Evolutionary conservation across 2,113 vertebrate species (phyloP).

Genomic region (Pseudorasbora parva): DNA sequence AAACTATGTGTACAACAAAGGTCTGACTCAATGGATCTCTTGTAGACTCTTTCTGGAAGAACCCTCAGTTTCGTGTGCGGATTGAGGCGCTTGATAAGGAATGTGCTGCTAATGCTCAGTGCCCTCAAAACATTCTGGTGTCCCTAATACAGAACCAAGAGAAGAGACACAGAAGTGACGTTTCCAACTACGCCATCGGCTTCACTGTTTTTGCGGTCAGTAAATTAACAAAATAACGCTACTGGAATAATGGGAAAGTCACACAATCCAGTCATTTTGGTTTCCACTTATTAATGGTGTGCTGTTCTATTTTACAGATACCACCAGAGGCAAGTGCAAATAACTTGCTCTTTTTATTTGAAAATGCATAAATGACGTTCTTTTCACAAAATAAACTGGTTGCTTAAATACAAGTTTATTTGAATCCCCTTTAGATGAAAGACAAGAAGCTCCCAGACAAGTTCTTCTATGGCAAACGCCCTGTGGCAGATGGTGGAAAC

Average conservation of each 20-base stretch:
- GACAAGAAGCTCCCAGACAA: slow-evolving; percentile 30
- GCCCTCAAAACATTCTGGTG: slow-evolving; percentile 63
- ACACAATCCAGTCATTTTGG: not conserved
- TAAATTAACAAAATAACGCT: slow-evolving; percentile 20
- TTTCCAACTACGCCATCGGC: slow-evolving; percentile 63
- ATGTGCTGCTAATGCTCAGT: not conserved
- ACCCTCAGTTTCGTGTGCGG: slow-evolving; percentile 71
- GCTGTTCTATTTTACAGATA: slow-evolving; percentile 62
- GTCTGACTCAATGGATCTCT: not conserved
- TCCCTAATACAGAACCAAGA: slow-evolving; percentile 75
- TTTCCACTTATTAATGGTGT: slow-evolving; percentile 1
- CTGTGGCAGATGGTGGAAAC: slow-evolving; percentile 4
- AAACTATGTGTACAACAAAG: not conserved
- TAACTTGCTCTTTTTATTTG: not conserved
- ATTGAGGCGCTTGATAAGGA: slow-evolving; percentile 7
- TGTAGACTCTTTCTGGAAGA: slow-evolving; percentile 68
- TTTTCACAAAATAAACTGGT: not conserved
- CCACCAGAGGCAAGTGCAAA: slow-evolving; percentile 65
- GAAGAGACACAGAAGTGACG: slow-evolving; percentile 63
- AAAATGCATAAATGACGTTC: not conserved
- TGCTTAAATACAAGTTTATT: not conserved
- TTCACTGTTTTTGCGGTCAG: slow-evolving; percentile 66
- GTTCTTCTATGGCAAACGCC: slow-evolving; percentile 24
- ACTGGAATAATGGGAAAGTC: not conserved
- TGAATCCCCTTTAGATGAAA: slow-evolving; percentile 14